These are phyloP conservation scores for Siderastrea siderea DNA, from an alignment of 92 coral and sea anemone genomes.

Conservation along the genomic window DNA sequence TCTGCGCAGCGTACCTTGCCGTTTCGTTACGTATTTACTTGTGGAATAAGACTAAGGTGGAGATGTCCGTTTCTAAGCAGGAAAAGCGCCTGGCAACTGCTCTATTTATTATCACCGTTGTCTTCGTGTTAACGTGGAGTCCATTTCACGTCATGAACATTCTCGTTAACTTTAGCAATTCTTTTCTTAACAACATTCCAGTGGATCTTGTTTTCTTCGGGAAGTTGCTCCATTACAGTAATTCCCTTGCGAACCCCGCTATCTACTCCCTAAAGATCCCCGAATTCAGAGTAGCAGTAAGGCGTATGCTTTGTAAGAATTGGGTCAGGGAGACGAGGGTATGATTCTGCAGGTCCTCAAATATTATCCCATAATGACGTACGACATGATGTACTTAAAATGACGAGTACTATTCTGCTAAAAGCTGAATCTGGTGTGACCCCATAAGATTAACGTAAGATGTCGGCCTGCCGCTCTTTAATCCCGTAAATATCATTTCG, in stretches of 20 bases:
- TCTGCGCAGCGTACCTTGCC: slow-evolving; percentile 62
- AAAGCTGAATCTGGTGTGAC: too few species aligned
- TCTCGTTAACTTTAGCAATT: slow-evolving; percentile 61
- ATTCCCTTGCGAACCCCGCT: slow-evolving; percentile 84
- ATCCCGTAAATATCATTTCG: too few species aligned
- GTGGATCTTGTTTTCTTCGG: slow-evolving; percentile 65
- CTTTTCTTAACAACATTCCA: slow-evolving; percentile 29
- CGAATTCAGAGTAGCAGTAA: slow-evolving; percentile 72
- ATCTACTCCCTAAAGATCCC: slow-evolving; percentile 85
- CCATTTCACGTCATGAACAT: slow-evolving; percentile 83
- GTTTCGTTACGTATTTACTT: slow-evolving; percentile 63
- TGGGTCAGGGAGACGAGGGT: slow-evolving; percentile 51
- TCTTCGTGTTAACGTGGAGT: slow-evolving; percentile 79
- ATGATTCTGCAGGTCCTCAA: background rate
- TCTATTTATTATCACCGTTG: slow-evolving; percentile 70
- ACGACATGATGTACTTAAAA: too few species aligned
- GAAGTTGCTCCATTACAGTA: slow-evolving; percentile 80
- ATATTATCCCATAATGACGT: background rate
- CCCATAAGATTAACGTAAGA: too few species aligned
- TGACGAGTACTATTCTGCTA: too few species aligned
- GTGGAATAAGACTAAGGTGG: slow-evolving; percentile 25
- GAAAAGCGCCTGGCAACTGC: slow-evolving; percentile 76
- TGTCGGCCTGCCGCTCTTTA: too few species aligned
- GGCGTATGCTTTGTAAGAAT: slow-evolving; percentile 39
- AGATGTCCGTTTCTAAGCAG: slow-evolving; percentile 35